Evolutionary conservation across 2,113 vertebrate species (phyloP), one percentile per base, ranked within the genome.

Genomic region (Crotophaga sulcirostris): DNA sequence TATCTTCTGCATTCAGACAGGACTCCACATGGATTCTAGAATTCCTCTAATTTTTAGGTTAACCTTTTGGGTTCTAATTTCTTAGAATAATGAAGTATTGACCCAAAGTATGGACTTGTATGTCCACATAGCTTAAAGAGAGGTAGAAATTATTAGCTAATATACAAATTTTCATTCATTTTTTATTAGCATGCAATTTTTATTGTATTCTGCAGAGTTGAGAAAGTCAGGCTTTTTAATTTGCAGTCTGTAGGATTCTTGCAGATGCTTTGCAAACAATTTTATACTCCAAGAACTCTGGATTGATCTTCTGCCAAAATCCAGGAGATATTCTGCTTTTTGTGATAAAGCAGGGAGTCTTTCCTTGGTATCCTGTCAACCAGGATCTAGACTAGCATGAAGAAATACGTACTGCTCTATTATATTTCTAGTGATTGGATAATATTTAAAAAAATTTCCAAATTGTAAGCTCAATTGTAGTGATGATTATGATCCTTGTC

Each of bases 241-340:
- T 47, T 87, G 13, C 31, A 72, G 60, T 67, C 36, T 88, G 52
- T 33, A 54, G 47, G 60, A 82, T 81, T 64, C 44, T 88, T 91
- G 73, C 36, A 64, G 56, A 60, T 78, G 38, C 58, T 93, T 94
- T 84, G 67, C n/a, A 76, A 80, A 47, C 60, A 69, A 10, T 75
- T 82, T 33, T 51, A 7, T 78, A 54, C 31, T 89, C 31, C n/a
- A 58, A 59, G 58, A 68, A 49, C 54, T 64, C 54, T 51, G 74
- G 87, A 84, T 28, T 82, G 62, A 85, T 91, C 69, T 80, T 63
- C 59, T 95, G 81, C 66, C 84, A 93, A 79, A 89, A 83, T 80
- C 51, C 52, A 62, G 78, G 74, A 76, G 77, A 62, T 73, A 45
- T 13, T 91, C 60, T 93, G 29, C 45, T 76, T 90, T 77, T 91